Evolutionary conservation across 2,888 invertebrate genomes (phyloP), one percentile per base, ranked within the genome.

Genomic region (Drosophila multiciliata): DNA sequence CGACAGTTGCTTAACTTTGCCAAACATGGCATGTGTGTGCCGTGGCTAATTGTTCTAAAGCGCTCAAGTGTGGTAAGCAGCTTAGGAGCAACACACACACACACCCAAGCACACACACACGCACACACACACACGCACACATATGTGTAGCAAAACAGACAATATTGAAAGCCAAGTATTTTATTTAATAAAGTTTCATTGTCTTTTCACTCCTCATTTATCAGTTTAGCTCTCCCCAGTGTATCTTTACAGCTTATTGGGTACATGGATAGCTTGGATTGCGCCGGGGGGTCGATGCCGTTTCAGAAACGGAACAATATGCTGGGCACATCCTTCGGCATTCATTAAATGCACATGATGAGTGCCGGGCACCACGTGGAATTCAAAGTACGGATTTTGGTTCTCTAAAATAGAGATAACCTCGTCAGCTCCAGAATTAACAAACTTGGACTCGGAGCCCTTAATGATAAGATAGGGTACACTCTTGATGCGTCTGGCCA

Each of bases 341-440:
- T 95, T 93, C 75, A 95, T 95, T 70, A 96, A 93, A 93, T 97
- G 97, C 26, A 95, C 93, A 91, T 97, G 96, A 93, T 97, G 97
- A 4, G 94, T 94, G 0, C 96, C 96, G 23, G 93, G 92, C 0
- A 97, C 92, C 57, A 94, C 93, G 67, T 95, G 94, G 63, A 94
- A 93, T 85, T 95, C 94, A 83, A 95, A 96, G 68, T 95, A 93
- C 0, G 93, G 93, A 84, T 95, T 94, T 71, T 93, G 93, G 45
- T 93, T 93, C 50, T 95, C 90, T 26, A 95, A 86, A 79, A 95
- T 94, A 73, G 94, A 94, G 23, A 95, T 93, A 32, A 94, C 93
- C 68, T 94, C 94, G 62, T 94, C 94, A 11, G 75, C 75, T 70
- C 94, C 93, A 0, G 93, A 87, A 32, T 94, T 94, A 75, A 93